Conservation (phyloP, 2,113 vertebrate genomes). For the Alectura lathami region DNA sequence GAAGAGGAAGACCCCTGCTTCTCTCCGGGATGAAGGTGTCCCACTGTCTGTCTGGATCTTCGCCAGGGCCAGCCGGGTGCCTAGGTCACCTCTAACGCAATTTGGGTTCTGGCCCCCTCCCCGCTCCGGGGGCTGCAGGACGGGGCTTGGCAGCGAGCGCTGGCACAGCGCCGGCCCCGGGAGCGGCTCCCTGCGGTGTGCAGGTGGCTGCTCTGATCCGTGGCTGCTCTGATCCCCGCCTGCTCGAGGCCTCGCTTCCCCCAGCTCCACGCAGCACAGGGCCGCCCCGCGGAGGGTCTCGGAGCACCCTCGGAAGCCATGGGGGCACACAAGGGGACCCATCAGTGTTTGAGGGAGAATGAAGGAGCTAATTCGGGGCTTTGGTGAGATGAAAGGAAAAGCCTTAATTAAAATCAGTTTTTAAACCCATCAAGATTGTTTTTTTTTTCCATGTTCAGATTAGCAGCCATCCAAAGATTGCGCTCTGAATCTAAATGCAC, state of each 20-base stretch:
- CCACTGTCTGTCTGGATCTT: not conserved
- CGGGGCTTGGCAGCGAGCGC: not conserved
- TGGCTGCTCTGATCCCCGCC: not conserved
- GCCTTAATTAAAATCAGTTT: slow-evolving; percentile 66
- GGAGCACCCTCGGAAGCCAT: no score
- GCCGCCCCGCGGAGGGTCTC: not conserved
- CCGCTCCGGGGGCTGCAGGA: not conserved
- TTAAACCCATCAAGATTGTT: slow-evolving; percentile 31
- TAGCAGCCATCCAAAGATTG: slow-evolving; percentile 31
- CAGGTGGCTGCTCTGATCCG: slow-evolving; percentile 53
- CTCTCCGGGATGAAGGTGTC: not conserved
- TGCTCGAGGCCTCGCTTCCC: not conserved
- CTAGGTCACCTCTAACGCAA: not conserved
- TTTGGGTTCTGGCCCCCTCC: not conserved
- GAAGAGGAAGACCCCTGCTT: not conserved
- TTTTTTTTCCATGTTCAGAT: slow-evolving; percentile 36
- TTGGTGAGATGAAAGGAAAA: slow-evolving; percentile 53
- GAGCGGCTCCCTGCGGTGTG: not conserved
- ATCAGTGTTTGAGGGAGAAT: not conserved
- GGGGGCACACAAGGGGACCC: not conserved
- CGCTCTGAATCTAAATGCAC: not conserved
- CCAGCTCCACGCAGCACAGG: not conserved
- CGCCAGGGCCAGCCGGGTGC: not conserved
- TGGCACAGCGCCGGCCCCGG: slow-evolving; percentile 10
- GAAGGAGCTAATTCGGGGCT: slow-evolving; percentile 32